Conservation (phyloP, 1,140 invertebrate genomes). For the Heliothis virescens region DNA sequence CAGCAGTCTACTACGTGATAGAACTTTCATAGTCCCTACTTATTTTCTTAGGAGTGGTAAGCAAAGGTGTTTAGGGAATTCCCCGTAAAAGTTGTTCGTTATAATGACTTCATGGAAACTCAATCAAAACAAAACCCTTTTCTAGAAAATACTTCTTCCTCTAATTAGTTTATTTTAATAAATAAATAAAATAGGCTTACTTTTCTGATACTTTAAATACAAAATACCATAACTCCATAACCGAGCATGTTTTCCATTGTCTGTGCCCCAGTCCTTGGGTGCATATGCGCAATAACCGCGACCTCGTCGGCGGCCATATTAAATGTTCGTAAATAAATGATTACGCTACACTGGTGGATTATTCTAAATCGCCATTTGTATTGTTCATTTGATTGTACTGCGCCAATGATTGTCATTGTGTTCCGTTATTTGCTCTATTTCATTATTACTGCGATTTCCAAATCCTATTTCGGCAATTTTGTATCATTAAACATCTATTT, state of each 20-base stretch:
- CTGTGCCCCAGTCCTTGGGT: slow-evolving; percentile 8
- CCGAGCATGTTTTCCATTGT: neutral
- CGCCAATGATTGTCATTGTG: neutral
- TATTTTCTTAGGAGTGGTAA: too few relatives aligned
- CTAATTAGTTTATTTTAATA: too few relatives aligned
- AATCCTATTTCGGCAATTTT: too few relatives aligned
- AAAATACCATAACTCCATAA: neutral
- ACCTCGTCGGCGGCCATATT: slow-evolving; percentile 13
- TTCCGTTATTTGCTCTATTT: neutral
- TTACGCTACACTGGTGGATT: slow-evolving; percentile 5
- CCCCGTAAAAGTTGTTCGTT: too few relatives aligned
- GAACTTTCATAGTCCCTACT: too few relatives aligned
- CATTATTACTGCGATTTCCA: neutral
- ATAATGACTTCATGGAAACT: too few relatives aligned
- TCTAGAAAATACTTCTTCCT: too few relatives aligned
- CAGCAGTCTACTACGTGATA: too few relatives aligned
- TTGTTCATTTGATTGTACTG: neutral
- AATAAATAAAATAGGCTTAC: too few relatives aligned
- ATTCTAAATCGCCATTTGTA: neutral
- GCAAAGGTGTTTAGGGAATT: too few relatives aligned
- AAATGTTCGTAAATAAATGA: slow-evolving; percentile 7
- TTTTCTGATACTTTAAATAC: neutral
- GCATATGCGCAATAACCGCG: slow-evolving; percentile 13
- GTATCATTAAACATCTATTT: too few relatives aligned
- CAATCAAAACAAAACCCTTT: too few relatives aligned